Evolutionary conservation across 2,113 vertebrate species (phyloP), one percentile per base, ranked within the genome.

Genomic region (Xerus inauris): DNA sequence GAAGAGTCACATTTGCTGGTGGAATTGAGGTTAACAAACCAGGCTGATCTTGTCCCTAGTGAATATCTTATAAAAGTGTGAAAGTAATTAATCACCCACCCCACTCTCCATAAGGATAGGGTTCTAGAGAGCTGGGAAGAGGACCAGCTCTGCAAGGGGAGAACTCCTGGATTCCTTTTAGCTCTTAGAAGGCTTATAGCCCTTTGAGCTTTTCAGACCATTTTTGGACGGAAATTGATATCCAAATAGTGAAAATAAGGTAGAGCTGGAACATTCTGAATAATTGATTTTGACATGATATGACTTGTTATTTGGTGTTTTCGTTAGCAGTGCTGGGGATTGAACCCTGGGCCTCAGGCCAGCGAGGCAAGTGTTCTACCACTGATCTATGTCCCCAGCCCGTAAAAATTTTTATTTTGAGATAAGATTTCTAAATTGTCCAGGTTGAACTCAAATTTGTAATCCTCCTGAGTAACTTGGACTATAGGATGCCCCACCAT

Each of bases 1-100:
- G 64, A 89, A 89, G 83, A 45, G 75, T 57, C 75, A 30, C 71
- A 13, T 94, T 92, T 89, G 69, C 54, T 83, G 62, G 57, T 87
- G 62, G 80, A 87, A 91, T 82, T 0, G 19, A 87, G 90, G 87
- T 97, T 94, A 91, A 54, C 94, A 94, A 96, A 93, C 83, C 40
- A 94, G 79, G 49, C 67, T 96, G 64, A 40, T 42, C 10, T 73
- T 86, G n/a, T 77, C 90, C 64, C 73, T 88, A 20, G 69, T 77
- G 83, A 77, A 40, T 86, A 77, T 65, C 40, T 49, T 59, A 38
- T 49, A 67, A 47, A 8, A 77, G 51, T 20, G 6, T n/a, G 64
- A 35, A 40, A 64, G 32, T 84, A 92, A 49, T 72, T 82, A 71
- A 51, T 79, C 20, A 28, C n/a, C 24, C 45, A 32, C 79, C 20